These are phyloP conservation scores for Siniperca undulata DNA, from an alignment of 2,797 vertebrate species.

Conservation along the genomic window DNA sequence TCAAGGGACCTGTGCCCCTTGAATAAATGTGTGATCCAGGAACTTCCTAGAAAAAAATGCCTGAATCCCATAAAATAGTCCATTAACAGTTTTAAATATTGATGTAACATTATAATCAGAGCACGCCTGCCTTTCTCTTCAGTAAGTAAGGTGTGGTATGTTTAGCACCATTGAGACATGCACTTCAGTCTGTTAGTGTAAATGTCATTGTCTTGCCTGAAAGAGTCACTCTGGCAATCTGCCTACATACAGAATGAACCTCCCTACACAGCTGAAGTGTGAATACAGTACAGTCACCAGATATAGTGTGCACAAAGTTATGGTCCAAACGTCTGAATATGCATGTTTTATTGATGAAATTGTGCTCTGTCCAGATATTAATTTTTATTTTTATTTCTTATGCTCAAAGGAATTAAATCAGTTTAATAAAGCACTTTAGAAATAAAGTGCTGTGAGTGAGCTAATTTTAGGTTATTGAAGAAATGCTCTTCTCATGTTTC, in stretches of 20 bases:
- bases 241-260: not conserved
- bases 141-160: not conserved
- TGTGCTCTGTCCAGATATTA: not conserved
- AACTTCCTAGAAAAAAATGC: not conserved
- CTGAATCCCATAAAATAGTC: conserved; percentile 25
- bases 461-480: not conserved
- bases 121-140: not conserved
- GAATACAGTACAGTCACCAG: not conserved
- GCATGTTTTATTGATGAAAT: conserved; percentile 3
- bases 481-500: not conserved
- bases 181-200: not conserved
- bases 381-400: not conserved
- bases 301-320: not conserved
- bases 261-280: not conserved
- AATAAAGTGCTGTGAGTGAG: not conserved
- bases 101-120: conserved; percentile 27
- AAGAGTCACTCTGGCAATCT: not conserved
- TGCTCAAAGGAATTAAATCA: not conserved
- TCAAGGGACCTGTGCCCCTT: not conserved
- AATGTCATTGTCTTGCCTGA: not conserved
- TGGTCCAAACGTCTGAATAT: not conserved
- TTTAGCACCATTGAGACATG: conserved; percentile 28
- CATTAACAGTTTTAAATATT: conserved; percentile 55
- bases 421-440: not conserved
- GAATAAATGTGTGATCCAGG: conserved; percentile 8